Base-by-base conservation (phyloP, 2,797 vertebrate genomes). In the Pachyuromys duprasi region DNA sequence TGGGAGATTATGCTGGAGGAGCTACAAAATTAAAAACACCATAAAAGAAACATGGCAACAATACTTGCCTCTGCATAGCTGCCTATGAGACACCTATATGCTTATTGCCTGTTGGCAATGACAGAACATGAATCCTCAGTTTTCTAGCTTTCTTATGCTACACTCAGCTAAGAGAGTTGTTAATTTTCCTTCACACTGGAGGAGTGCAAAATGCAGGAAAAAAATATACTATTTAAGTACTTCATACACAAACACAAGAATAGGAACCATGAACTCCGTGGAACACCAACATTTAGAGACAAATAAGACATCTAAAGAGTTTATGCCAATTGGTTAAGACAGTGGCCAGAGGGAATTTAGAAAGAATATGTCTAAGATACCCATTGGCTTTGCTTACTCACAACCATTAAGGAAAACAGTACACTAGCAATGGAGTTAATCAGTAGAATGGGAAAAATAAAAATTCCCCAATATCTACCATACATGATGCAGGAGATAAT, bases 81-180 rank as follows among this genome's bases (percentile, higher is more conserved):
- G 31, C 15, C 45, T 49, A 1, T 53, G 2, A 63, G 63, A 89
- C 39, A 88, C 70, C 62, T 39, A 55, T 86, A 12, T 53, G 14
- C 75, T 5, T 5, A 20, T 8, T 55, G 4, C 75, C 72, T 49
- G 22, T 28, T 86, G 60, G 24, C 49, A 84, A 28, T 49, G 69
- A 62, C 8, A 91, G 53, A 39, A 20, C 80, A 95, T 91, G 62
- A 84, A 55, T 84, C 65, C 65, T 86, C 20, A 39, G 63, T 86
- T 92, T 83, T 53, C 67, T 45, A 91, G 4, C 55, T 75, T 53
- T 42, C 22, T 91, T 72, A 39, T 14, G 76, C 53, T 93, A 70
- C 83, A 89, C 20, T 70, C 36, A 86, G 28, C 22, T 12, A 82
- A 13, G 31, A 55, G 13, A 57, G 63, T 57, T 31, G n/a, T 93